A percentile compares a stretch with the other conserved stretches of the same genome.
These are phyloP conservation scores for Hymenopus coronatus DNA, from an alignment of 2,888 invertebrate genomes.

Conservation along the genomic window DNA sequence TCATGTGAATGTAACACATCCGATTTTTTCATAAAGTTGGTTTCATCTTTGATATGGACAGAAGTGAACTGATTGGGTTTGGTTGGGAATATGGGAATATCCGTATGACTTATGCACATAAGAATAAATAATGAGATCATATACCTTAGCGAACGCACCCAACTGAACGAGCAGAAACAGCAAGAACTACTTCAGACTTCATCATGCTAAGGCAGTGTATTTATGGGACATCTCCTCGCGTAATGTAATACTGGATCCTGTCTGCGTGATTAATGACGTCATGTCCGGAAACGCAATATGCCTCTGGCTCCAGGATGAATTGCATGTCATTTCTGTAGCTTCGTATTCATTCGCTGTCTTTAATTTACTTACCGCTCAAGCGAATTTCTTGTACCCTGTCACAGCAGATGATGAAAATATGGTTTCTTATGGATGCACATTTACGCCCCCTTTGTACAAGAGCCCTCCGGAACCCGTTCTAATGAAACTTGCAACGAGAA, in stretches of 20 bases:
- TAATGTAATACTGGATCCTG: not conserved
- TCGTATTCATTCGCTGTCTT: not conserved
- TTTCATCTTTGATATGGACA: no score
- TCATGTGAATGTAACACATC: no score
- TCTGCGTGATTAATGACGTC: not conserved
- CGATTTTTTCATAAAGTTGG: no score
- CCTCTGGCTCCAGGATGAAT: not conserved
- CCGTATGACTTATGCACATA: no score
- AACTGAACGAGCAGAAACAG: not conserved
- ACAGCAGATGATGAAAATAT: not conserved
- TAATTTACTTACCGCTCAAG: not conserved
- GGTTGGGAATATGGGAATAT: no score
- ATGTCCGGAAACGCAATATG: not conserved
- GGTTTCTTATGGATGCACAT: no score
- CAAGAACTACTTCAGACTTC: not conserved
- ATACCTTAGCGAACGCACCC: not conserved
- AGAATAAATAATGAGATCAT: no score
- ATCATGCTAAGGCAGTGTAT: not conserved
- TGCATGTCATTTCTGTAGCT: not conserved
- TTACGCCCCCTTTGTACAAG: no score
- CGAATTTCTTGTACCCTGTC: not conserved
- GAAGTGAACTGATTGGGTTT: no score
- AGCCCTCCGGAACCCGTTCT: no score
- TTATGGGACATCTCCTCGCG: not conserved
- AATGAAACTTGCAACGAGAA: no score